Evolutionary conservation across 2,797 vertebrate species (phyloP).

Genomic region (Labroides dimidiatus): DNA sequence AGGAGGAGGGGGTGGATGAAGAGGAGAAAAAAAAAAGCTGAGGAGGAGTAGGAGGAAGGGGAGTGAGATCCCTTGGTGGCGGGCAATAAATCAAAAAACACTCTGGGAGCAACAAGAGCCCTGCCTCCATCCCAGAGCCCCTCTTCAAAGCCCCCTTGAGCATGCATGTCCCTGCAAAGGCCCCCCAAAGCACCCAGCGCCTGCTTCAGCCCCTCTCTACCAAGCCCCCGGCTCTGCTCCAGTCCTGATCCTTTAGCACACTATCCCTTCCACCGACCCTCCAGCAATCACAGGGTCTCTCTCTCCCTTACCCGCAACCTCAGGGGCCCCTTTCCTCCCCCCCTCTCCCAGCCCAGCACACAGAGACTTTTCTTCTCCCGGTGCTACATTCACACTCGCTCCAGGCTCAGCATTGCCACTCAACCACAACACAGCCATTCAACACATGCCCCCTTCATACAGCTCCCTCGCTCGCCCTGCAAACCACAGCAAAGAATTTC

Average conservation of each 20-base stretch:
- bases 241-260: slow-evolving; percentile 65
- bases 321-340: slow-evolving; percentile 29
- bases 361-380: slow-evolving; percentile 82
- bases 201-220: slow-evolving; percentile 46
- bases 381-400: slow-evolving; percentile 77
- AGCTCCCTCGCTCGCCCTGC: slow-evolving; percentile 54
- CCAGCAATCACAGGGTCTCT: slow-evolving; percentile 36
- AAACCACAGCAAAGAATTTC: slow-evolving; percentile 77
- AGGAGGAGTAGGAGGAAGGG: slow-evolving; percentile 70
- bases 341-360: slow-evolving; percentile 65
- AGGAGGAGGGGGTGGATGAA: slow-evolving; percentile 34
- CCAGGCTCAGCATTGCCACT: slow-evolving; percentile 72
- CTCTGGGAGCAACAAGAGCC: slow-evolving; percentile 76
- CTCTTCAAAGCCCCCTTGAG: slow-evolving; percentile 72
- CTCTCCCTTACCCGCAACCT: slow-evolving; percentile 43
- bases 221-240: slow-evolving; percentile 49
- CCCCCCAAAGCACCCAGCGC: slow-evolving; percentile 21
- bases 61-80: slow-evolving; percentile 79
- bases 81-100: slow-evolving; percentile 84
- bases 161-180: slow-evolving; percentile 45
- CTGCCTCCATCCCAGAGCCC: slow-evolving; percentile 59
- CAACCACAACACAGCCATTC: slow-evolving; percentile 70
- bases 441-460: slow-evolving; percentile 63
- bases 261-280: slow-evolving; percentile 43
- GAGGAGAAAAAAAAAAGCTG: slow-evolving; percentile 41